These are phyloP conservation scores for Corvus moneduloides DNA, from an alignment of 2,113 vertebrate genomes.

Conservation along the genomic window DNA sequence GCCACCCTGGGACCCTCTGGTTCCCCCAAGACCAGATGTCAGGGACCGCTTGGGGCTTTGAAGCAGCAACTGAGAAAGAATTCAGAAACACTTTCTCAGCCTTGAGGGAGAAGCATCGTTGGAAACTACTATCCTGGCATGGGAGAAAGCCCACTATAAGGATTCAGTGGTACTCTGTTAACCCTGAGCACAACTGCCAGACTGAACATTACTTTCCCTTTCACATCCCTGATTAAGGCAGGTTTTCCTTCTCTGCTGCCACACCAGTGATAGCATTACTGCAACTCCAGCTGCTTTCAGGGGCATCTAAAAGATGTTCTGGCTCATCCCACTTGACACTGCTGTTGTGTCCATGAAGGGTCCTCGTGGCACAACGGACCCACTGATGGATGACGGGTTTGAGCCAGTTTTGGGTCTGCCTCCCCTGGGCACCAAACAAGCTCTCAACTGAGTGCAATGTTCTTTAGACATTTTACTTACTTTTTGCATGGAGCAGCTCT, in stretches of 20 bases:
- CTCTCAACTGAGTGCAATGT: accelerated
- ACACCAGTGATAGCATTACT: accelerated
- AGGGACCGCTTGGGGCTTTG: accelerated
- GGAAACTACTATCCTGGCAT: background rate
- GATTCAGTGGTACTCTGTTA: background rate
- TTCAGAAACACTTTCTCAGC: background rate
- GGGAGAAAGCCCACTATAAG: background rate
- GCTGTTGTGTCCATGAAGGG: background rate
- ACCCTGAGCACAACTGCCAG: background rate
- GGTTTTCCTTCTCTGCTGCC: background rate
- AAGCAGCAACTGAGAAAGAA: background rate
- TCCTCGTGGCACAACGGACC: background rate
- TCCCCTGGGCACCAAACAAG: background rate
- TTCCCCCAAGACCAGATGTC: background rate
- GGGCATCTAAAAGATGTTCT: background rate
- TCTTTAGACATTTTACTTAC: background rate
- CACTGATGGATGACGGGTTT: accelerated
- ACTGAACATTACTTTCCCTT: background rate
- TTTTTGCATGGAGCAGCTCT: background rate
- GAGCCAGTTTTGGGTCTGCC: background rate
- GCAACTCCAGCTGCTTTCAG: background rate
- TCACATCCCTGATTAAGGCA: background rate
- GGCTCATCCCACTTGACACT: background rate
- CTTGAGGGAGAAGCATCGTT: accelerated
- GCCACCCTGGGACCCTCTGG: accelerated